Conservation (phyloP, 2,888 invertebrate genomes). For the Thymelicus acteon region DNA sequence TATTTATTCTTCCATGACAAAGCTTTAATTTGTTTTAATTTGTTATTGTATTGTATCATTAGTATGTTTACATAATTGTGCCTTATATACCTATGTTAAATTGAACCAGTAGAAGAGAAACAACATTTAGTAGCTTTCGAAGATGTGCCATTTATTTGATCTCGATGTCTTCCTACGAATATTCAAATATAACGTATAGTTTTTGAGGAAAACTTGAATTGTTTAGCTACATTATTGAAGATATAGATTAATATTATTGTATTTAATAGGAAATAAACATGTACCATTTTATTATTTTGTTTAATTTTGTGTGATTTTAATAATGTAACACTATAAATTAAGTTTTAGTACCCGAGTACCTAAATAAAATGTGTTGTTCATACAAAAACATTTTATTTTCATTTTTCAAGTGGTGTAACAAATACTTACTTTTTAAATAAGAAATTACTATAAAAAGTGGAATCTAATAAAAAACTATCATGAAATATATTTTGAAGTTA, state of each 20-base stretch:
- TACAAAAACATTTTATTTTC: too few relatives aligned
- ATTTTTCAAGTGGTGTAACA: too few relatives aligned
- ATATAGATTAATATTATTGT: conserved; percentile 23
- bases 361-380: too few relatives aligned
- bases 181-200: conserved; percentile 26
- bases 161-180: conserved; percentile 73
- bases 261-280: conserved; percentile 21
- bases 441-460: too few relatives aligned
- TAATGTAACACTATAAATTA: background rate
- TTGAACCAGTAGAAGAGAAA: conserved; percentile 17
- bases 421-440: too few relatives aligned
- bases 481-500: too few relatives aligned
- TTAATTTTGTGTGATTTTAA: conserved; percentile 11
- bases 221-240: conserved; percentile 14
- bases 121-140: conserved; percentile 19
- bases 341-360: background rate
- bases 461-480: too few relatives aligned
- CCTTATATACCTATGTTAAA: conserved; percentile 50
- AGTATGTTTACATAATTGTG: conserved; percentile 49
- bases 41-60: conserved; percentile 50
- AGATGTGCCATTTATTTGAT: conserved; percentile 64
- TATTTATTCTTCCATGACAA: conserved; percentile 78
- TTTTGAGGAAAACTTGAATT: conserved; percentile 25
- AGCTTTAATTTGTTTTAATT: conserved; percentile 82
- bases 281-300: conserved; percentile 17